Conservation (phyloP, 2,888 invertebrate species). For the Trimorus sp. region DNA sequence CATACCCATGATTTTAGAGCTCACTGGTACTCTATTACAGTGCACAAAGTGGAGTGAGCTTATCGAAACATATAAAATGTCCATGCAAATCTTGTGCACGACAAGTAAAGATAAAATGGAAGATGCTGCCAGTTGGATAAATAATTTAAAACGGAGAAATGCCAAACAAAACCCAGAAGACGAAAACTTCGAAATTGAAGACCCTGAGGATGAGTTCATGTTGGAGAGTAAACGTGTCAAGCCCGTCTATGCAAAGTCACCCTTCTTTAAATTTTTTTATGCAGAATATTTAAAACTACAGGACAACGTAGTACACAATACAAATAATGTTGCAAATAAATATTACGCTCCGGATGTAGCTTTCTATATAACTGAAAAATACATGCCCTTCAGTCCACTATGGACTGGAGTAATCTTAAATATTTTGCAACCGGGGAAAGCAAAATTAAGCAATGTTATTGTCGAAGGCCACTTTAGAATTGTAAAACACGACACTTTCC, state of each 20-base stretch:
- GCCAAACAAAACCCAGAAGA: no score
- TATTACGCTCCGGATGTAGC: slow-evolving; percentile 3
- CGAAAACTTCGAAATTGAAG: no score
- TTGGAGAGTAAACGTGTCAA: no score
- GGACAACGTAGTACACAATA: background rate
- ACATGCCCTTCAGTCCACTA: slow-evolving; percentile 7
- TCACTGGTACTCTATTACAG: background rate
- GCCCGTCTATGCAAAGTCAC: background rate
- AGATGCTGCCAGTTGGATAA: no score
- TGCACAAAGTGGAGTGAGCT: background rate
- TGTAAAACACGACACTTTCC: background rate
- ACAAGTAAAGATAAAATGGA: no score
- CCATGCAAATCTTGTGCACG: no score
- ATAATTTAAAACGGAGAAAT: no score
- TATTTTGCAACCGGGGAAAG: background rate
- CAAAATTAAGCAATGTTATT: slow-evolving; percentile 2
- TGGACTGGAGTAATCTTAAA: slow-evolving; percentile 5
- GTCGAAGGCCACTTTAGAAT: slow-evolving; percentile 1
- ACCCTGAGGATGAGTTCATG: background rate
- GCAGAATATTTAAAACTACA: background rate
- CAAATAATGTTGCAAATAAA: background rate
- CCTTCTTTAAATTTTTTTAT: background rate
- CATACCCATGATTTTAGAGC: background rate
- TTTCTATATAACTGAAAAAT: background rate
- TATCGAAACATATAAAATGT: background rate